A percentile compares a stretch with the other conserved stretches of the same genome.
Evolutionary conservation across 2,113 vertebrate genomes (phyloP).

Genomic region (Thryonomys swinderianus): DNA sequence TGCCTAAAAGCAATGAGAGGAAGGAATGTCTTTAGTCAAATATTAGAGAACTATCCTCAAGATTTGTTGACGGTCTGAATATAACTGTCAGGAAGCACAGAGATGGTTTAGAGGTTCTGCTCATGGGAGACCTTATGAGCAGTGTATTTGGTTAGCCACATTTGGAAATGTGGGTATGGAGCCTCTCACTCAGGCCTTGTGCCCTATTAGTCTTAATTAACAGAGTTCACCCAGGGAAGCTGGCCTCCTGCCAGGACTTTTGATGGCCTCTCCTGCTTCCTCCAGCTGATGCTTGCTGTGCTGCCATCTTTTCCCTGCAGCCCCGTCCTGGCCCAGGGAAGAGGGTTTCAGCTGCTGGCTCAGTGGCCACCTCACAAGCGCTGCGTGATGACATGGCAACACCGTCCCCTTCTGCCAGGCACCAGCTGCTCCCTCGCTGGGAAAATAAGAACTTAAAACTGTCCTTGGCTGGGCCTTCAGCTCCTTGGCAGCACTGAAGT

Average conservation of each 20-base stretch:
- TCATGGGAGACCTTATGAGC: not conserved
- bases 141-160: not conserved
- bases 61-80: not conserved
- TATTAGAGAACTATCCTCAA: not conserved
- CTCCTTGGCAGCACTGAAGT: slow-evolving; percentile 21
- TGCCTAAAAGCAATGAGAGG: not conserved
- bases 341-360: slow-evolving; percentile 58
- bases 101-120: not conserved
- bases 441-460: slow-evolving; percentile 61
- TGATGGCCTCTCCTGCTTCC: slow-evolving; percentile 50
- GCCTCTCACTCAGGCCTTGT: slow-evolving; percentile 22
- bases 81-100: not conserved
- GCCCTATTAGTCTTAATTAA: slow-evolving; percentile 75
- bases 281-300: slow-evolving; percentile 32
- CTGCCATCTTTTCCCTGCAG: slow-evolving; percentile 45
- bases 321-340: slow-evolving; percentile 16
- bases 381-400: slow-evolving; percentile 57
- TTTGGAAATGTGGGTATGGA: slow-evolving; percentile 54
- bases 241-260: not conserved
- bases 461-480: slow-evolving; percentile 35
- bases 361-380: not conserved
- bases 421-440: slow-evolving; percentile 70
- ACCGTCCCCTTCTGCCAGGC: slow-evolving; percentile 60
- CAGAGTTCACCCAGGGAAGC: slow-evolving; percentile 23
- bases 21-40: not conserved